Evolutionary conservation across 2,113 vertebrate genomes (phyloP), one percentile per base, ranked within the genome.

Genomic region (Erinaceus europaeus): DNA sequence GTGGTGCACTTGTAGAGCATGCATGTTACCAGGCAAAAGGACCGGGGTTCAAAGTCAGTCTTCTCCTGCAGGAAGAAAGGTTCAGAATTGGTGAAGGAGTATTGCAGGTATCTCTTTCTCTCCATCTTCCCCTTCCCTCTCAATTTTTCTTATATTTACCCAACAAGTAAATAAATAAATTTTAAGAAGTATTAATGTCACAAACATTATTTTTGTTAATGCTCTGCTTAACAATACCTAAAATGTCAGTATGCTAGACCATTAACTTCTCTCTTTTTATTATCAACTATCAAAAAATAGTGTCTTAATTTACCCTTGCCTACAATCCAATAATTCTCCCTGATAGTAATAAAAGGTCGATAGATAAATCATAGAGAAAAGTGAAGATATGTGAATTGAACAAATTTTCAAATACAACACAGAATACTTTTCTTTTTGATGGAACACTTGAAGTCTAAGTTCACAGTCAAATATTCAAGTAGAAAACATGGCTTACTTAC

Each of bases 301-400:
- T 68, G 12, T 21, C 48, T 86, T 90, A 68, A 53, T 46, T 90
- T 8, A 59, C 5, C 12, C 32, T 23, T 15, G 14, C 64, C 62
- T 50, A 59, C 1, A 82, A 78, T 61, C 29, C 36, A 79, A 52
- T 68, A 67, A 81, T 90, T 90, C 50, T 87, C 44, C 23, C 73
- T 50, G 86, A 44, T 44, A 7, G 18, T 69, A 79, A 76, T 86
- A 48, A 67, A 77, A 88, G 38, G 53, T 83, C 21, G 84, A 83
- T 57, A 27, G 3, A 69, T 48, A 34, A 84, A 53, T 88, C 55
- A 91, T 72, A 72, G 85, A 94, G 17, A 59, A 61, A 93, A 87
- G 59, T 80, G 17, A 88, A 59, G 71, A 90, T 15, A 44, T 12
- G 57, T 50, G 23, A 68, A 69, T 23, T 50, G 15, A 90, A 83